Evolutionary conservation across 2,888 invertebrate genomes (phyloP).

Genomic region (Monopis laevigella): DNA sequence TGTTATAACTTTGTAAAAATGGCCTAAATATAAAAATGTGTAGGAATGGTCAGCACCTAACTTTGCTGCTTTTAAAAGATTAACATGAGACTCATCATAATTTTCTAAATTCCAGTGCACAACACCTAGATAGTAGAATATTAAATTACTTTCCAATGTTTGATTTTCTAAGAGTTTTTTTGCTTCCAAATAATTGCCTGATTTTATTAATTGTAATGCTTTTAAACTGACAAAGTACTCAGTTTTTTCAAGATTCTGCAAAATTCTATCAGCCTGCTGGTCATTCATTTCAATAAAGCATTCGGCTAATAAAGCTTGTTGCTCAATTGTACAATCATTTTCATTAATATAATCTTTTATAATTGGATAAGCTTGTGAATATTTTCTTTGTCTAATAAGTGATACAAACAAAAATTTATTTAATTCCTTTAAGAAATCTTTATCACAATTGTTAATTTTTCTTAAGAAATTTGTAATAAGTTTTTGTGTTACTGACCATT

Average conservation of each 20-base stretch:
- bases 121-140: conserved; percentile 68
- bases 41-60: conserved; percentile 77
- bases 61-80: conserved; percentile 76
- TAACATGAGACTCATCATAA: conserved; percentile 69
- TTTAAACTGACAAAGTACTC: conserved; percentile 46
- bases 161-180: conserved; percentile 55
- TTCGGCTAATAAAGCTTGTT: conserved; percentile 39
- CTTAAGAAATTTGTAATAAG: conserved; percentile 45
- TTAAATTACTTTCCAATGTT: conserved; percentile 37
- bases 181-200: conserved; percentile 63
- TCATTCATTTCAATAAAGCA: conserved; percentile 44
- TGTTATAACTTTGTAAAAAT: conserved; percentile 72
- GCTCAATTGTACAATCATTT: conserved; percentile 18
- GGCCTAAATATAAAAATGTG: conserved; percentile 80
- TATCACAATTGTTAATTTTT: conserved; percentile 41
- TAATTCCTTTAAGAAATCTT: conserved; percentile 29
- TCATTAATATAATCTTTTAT: conserved; percentile 32
- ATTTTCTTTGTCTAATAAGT: conserved; percentile 53
- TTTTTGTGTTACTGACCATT: conserved; percentile 50
- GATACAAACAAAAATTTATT: conserved; percentile 41
- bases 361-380: conserved; percentile 48
- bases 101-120: conserved; percentile 68
- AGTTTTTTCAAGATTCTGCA: conserved; percentile 34
- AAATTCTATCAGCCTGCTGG: conserved; percentile 31
- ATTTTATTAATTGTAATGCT: conserved; percentile 56